These are phyloP conservation scores for Craseonycteris thonglongyai DNA, from an alignment of 2,113 vertebrate genomes.

Conservation along the genomic window DNA sequence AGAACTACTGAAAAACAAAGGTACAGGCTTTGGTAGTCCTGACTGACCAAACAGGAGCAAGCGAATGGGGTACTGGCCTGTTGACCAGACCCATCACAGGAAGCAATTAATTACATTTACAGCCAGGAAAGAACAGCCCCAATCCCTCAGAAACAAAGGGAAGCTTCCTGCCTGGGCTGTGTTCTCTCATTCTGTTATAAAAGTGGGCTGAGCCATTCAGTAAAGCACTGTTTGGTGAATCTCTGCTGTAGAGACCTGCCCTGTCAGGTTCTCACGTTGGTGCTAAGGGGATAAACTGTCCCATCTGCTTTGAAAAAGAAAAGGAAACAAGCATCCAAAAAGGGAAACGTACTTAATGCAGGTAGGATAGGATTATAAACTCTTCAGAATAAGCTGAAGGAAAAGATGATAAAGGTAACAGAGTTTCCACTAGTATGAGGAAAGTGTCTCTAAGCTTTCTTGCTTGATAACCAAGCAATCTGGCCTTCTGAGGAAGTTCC, in stretches of 20 bases:
- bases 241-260: background rate
- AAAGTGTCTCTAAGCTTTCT: background rate
- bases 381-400: background rate
- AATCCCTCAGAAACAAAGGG: constrained; percentile 56
- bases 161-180: background rate
- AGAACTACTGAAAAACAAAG: background rate
- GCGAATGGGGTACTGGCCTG: background rate
- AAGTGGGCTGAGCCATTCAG: background rate
- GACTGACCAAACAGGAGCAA: background rate
- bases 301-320: background rate
- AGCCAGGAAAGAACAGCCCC: background rate
- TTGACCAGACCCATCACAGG: constrained; percentile 25
- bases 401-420: background rate
- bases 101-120: constrained; percentile 75
- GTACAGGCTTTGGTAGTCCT: background rate
- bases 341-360: background rate
- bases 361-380: background rate
- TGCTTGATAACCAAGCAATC: background rate
- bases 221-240: background rate
- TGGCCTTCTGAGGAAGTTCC: background rate
- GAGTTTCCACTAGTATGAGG: background rate
- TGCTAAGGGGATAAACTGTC: background rate
- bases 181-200: background rate
- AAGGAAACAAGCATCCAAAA: background rate
- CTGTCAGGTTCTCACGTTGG: background rate